phyloP scores from a whole-genome alignment of 2,113 vertebrate species.

The Podarcis raffonei region DNA sequence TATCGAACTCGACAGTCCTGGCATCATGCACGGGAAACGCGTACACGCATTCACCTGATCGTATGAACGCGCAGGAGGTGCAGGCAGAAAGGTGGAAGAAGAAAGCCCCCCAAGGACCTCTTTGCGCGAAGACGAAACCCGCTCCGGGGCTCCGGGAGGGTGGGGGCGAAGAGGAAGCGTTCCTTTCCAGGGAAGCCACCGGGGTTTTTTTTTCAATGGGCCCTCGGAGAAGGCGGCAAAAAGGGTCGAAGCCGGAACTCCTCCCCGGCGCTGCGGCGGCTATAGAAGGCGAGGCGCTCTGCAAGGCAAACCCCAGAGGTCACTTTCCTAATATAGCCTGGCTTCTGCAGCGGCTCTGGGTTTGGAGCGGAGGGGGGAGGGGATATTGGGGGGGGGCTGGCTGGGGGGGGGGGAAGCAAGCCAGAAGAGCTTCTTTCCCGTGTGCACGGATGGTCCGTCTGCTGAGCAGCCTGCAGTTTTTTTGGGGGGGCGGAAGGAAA shows the following conservation, averaged over 20 bases:
- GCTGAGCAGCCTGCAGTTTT: background rate
- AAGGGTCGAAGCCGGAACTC: background rate
- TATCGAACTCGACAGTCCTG: background rate
- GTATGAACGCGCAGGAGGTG: background rate
- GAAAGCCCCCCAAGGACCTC: background rate
- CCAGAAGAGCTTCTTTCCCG: background rate
- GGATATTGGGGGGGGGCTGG: background rate
- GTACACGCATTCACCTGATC: background rate
- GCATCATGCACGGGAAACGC: background rate
- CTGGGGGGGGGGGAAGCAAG: background rate
- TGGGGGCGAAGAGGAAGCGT: background rate
- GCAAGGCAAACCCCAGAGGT: constrained; percentile 57
- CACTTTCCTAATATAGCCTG: constrained; percentile 89
- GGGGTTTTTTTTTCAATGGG: background rate
- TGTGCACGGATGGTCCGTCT: background rate
- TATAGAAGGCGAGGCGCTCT: constrained; percentile 14
- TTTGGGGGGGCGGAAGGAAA: background rate
- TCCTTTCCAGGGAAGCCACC: background rate
- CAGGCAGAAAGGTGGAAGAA: background rate
- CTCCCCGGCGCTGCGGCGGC: background rate
- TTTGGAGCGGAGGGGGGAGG: background rate
- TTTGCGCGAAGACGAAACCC: background rate
- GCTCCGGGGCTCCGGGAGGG: background rate
- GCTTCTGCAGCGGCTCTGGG: constrained; percentile 10
- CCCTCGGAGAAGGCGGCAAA: background rate